Conservation (phyloP, 2,113 vertebrate genomes). For the Cottus gobio region DNA sequence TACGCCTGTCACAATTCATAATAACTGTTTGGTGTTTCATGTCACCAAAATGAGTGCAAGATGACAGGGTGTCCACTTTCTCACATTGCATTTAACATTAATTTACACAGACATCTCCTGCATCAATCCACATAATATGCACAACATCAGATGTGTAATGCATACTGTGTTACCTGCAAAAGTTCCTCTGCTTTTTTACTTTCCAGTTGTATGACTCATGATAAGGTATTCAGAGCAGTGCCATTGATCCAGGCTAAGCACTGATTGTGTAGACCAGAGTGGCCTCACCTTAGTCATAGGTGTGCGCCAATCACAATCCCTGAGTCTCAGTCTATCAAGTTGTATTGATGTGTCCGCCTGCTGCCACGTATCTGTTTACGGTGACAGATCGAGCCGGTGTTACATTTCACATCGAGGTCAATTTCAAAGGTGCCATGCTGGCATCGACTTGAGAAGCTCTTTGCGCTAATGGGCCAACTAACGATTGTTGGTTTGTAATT, state of each 20-base stretch:
- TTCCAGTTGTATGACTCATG: not conserved
- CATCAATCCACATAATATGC: not conserved
- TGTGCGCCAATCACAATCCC: not conserved
- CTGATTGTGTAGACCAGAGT: conserved; percentile 10
- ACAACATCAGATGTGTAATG: not conserved
- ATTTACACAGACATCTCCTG: not conserved
- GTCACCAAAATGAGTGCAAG: not conserved
- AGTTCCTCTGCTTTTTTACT: not conserved
- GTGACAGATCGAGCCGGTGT: conserved; percentile 56
- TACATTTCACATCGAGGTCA: conserved; percentile 44
- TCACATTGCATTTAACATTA: not conserved
- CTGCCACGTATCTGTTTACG: conserved; percentile 45
- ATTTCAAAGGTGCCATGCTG: conserved; percentile 54
- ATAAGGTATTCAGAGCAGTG: not conserved
- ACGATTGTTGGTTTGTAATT: conserved; percentile 61
- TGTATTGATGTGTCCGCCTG: conserved; percentile 35
- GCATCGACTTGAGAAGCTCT: conserved; percentile 42
- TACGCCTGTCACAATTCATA: not conserved
- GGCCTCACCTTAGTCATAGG: conserved; percentile 14
- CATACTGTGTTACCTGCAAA: not conserved
- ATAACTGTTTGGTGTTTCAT: not conserved
- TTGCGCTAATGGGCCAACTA: conserved; percentile 55
- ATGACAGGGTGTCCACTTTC: not conserved
- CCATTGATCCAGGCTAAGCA: conserved; percentile 19
- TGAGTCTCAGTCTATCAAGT: conserved; percentile 31